Percentiles rank a stretch among this genome's conserved stretches.
Evolutionary conservation across 1,140 invertebrate genomes (phyloP).

Genomic region (Stegodyphus mimosarum): DNA sequence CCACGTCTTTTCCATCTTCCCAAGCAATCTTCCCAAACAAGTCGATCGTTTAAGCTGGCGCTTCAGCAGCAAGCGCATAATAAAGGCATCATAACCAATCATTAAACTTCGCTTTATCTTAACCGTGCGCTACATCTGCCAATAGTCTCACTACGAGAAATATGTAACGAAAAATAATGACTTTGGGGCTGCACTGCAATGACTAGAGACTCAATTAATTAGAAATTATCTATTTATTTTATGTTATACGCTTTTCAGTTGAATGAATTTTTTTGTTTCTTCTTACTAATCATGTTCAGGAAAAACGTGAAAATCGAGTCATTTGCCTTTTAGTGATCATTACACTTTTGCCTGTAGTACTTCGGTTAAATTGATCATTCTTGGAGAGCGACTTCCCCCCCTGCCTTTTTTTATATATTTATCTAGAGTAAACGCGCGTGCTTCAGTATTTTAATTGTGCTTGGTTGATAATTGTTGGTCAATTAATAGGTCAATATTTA

Average conservation of each 20-base stretch:
- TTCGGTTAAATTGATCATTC: no score
- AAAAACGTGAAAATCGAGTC: neutral
- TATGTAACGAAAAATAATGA: slow-evolving; percentile 32
- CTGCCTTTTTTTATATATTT: no score
- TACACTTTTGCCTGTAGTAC: no score
- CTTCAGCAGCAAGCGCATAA: neutral
- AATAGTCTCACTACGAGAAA: neutral
- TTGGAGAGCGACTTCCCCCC: no score
- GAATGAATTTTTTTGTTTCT: neutral
- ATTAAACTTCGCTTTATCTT: slow-evolving; percentile 39
- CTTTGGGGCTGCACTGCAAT: neutral
- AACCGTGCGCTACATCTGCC: slow-evolving; percentile 17
- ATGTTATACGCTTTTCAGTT: neutral
- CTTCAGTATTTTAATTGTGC: no score
- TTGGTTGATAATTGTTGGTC: no score
- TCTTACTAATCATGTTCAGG: no score
- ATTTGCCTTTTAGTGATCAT: neutral
- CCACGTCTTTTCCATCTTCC: no score
- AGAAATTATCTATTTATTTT: neutral
- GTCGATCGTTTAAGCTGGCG: neutral
- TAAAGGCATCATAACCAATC: slow-evolving; percentile 36
- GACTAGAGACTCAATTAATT: slow-evolving; percentile 22
- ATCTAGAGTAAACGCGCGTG: no score
- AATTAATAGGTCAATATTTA: no score
- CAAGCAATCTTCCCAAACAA: no score